A percentile compares a stretch with the other conserved stretches of the same genome.
Conservation (phyloP, 1,140 invertebrate species). For the Triops longicaudatus region DNA sequence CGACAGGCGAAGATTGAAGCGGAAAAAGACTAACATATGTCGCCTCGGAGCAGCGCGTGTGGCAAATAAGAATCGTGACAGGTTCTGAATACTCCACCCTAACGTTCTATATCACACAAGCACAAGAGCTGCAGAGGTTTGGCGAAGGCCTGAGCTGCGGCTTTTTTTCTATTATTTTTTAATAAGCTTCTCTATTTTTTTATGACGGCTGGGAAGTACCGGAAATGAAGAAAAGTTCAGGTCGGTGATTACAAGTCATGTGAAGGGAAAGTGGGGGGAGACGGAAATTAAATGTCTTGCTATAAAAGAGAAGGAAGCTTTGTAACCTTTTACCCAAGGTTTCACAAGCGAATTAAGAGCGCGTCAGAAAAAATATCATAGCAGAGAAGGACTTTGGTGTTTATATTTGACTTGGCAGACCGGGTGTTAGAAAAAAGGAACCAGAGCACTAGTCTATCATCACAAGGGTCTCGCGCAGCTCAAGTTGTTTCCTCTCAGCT, state of each 20-base stretch:
- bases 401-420: conserved; percentile 3
- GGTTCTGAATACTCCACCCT: neutral
- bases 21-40: conserved; percentile 4
- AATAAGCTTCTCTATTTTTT: neutral
- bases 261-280: neutral
- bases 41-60: neutral
- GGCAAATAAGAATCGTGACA: neutral
- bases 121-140: neutral
- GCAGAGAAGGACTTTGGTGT: neutral
- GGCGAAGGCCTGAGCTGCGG: neutral
- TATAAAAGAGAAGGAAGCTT: neutral
- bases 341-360: conserved; percentile 15
- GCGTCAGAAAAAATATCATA: neutral
- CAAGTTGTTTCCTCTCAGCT: neutral
- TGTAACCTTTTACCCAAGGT: conserved; percentile 5
- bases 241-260: conserved; percentile 12
- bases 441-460: neutral
- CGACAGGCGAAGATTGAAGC: neutral
- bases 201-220: neutral
- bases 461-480: neutral
- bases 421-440: neutral
- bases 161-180: conserved; percentile 10
- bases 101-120: neutral
- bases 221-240: conserved; percentile 12
- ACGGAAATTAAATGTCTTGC: conserved; percentile 10